These are phyloP conservation scores for Mechanitis messenoides DNA, from an alignment of 2,888 invertebrate genomes.

Conservation along the genomic window DNA sequence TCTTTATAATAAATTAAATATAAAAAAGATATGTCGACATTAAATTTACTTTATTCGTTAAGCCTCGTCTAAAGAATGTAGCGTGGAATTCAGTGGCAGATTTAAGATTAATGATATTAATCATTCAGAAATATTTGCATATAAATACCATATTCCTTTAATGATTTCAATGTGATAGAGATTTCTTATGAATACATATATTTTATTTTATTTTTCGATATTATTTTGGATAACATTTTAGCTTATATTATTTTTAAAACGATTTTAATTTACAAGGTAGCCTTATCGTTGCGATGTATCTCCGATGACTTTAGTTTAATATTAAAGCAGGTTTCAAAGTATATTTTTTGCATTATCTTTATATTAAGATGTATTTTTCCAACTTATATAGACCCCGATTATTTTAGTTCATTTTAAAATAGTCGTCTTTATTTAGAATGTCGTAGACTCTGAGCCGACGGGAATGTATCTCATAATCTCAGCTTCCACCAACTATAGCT, in stretches of 20 bases:
- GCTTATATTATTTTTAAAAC: conserved; percentile 22
- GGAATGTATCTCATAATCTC: conserved; percentile 41
- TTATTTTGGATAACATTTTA: conserved; percentile 19
- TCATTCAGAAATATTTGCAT: conserved; percentile 59
- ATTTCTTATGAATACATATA: conserved; percentile 46
- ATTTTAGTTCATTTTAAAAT: conserved; percentile 40
- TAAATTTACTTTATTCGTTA: conserved; percentile 53
- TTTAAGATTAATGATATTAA: conserved; percentile 63
- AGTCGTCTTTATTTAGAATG: conserved; percentile 38
- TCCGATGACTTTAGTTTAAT: conserved; percentile 2
- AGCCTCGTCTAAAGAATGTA: conserved; percentile 51
- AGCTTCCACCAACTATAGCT: conserved; percentile 39
- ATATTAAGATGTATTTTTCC: not conserved
- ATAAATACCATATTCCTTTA: conserved; percentile 52
- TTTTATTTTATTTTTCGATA: conserved; percentile 25
- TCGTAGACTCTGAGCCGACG: conserved; percentile 38
- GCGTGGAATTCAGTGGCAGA: conserved; percentile 69
- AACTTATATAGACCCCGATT: conserved; percentile 29
- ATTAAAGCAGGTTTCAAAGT: conserved; percentile 1
- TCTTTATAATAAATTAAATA: conserved; percentile 24
- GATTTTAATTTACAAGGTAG: conserved; percentile 2
- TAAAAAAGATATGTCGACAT: conserved; percentile 35
- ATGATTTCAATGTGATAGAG: conserved; percentile 47
- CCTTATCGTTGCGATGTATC: conserved; percentile 2
- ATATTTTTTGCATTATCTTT: not conserved